Base-by-base conservation (phyloP, 1,140 invertebrate genomes). In the Geopemphigus sp. region DNA sequence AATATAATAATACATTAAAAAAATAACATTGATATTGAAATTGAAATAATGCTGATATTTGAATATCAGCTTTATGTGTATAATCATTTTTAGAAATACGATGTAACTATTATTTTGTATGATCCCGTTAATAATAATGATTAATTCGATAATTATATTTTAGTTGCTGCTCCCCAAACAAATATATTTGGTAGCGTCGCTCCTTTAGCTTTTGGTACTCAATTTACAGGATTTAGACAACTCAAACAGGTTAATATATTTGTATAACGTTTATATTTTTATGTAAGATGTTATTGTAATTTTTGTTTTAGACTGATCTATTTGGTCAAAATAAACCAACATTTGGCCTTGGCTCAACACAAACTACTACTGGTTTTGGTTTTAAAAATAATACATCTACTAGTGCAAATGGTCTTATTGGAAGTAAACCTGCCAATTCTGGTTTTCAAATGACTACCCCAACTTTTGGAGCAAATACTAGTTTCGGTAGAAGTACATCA, bases 391-490 rank as follows among this genome's bases (percentile, higher is more conserved):
- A 82, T 68, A 83, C 84, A 26, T 81, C 83, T 14, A 83, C 84
- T 24, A 84, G 82, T 57, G 81, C 70, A 74, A 63, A 81, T 82
- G 61, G 80, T 29, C 45, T 83, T 26, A 87, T 87, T 84, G 85
- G 86, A 29, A 82, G 84, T 26, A 88, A 87, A 73, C 85, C 87
- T 6, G 83, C 85, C 0, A 84, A 85, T 47, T 86, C 86, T 74
- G 85, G 85, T 0, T 84, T 85, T n/a, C 87, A 85, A n/a, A 85
- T 85, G 1, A 85, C 85, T 17, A 84, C 87, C 78, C 83, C 86
- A 15, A 83, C 85, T 3, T 90, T 91, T 83, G 90, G 90, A 82
- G 85, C 87, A 17, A 86, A 88, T 3, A 82, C 87, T 0, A 83
- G 86, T 11, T 89, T 89, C 83, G 87, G 86, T 11, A 61, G n/a